These are phyloP conservation scores for Endotricha flammealis DNA, from an alignment of 2,888 invertebrate species.

Conservation along the genomic window DNA sequence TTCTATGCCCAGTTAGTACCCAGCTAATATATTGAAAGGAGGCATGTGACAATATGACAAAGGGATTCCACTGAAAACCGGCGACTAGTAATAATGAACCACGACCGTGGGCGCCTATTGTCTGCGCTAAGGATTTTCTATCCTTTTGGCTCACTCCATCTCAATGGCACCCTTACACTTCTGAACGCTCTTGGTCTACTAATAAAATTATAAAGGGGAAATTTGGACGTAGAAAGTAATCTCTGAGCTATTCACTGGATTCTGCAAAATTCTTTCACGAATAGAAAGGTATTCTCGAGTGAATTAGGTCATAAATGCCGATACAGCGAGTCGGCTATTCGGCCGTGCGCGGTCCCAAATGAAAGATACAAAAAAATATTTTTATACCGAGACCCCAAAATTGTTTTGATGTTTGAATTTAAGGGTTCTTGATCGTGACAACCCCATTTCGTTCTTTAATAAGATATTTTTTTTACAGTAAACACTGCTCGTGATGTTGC, in stretches of 20 bases:
- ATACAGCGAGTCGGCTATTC: no score
- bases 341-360: no score
- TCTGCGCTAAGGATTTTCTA: slow-evolving; percentile 30
- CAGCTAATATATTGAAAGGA: not conserved
- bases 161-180: slow-evolving; percentile 41
- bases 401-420: slow-evolving; percentile 19
- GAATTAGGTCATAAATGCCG: no score
- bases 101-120: slow-evolving; percentile 42
- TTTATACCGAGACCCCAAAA: slow-evolving; percentile 13
- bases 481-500: slow-evolving; percentile 54
- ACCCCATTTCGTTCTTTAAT: slow-evolving; percentile 46
- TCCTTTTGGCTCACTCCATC: slow-evolving; percentile 24
- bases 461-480: slow-evolving; percentile 43
- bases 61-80: slow-evolving; percentile 28
- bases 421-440: slow-evolving; percentile 39
- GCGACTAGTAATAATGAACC: slow-evolving; percentile 52
- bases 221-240: no score
- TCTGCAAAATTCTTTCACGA: no score
- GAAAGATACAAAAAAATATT: slow-evolving; percentile 22
- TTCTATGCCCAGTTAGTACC: no score
- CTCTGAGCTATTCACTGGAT: no score
- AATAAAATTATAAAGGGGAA: no score
- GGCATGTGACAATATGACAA: slow-evolving; percentile 5
- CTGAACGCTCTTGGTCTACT: no score
- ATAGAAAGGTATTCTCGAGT: no score